phyloP scores from a whole-genome alignment of 2,113 vertebrate species.

The human (Homo sapiens) region DNA sequence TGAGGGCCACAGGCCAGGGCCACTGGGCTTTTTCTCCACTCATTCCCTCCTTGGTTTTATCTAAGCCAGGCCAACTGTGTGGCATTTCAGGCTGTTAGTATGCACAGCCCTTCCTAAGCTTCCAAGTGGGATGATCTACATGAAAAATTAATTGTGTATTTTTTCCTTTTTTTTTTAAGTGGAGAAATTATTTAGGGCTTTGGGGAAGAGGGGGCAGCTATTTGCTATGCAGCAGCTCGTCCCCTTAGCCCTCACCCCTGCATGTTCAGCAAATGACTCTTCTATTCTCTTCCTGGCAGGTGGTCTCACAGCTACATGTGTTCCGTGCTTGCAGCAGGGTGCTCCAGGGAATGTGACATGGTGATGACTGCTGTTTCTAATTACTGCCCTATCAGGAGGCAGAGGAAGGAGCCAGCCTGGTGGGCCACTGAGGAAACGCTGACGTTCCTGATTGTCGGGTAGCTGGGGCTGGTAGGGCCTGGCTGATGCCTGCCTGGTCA shows the following conservation, averaged over 20 bases:
- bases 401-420: neutral
- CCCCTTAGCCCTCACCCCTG: constrained; percentile 68
- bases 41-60: neutral
- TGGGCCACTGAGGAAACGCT: neutral
- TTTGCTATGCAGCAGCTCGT: constrained; percentile 71
- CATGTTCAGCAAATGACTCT: constrained; percentile 77
- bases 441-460: neutral
- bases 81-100: constrained; percentile 30
- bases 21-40: fast-evolving
- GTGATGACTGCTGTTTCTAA: constrained; percentile 72
- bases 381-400: constrained; percentile 63
- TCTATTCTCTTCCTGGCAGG: constrained; percentile 71
- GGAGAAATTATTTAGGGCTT: constrained; percentile 70
- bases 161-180: constrained; percentile 39
- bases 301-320: constrained; percentile 77
- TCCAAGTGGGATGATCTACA: constrained; percentile 63
- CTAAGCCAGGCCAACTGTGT: neutral
- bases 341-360: constrained; percentile 56
- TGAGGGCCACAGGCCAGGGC: neutral
- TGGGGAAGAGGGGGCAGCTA: constrained; percentile 36
- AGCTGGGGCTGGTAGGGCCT: neutral
- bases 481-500: neutral
- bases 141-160: constrained; percentile 71
- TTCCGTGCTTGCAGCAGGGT: constrained; percentile 48
- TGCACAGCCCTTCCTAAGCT: constrained; percentile 55